A percentile compares a stretch with the other conserved stretches of the same genome.
phyloP scores from a whole-genome alignment of 1,140 invertebrate genomes.

The Zeugodacus cucurbitae region DNA sequence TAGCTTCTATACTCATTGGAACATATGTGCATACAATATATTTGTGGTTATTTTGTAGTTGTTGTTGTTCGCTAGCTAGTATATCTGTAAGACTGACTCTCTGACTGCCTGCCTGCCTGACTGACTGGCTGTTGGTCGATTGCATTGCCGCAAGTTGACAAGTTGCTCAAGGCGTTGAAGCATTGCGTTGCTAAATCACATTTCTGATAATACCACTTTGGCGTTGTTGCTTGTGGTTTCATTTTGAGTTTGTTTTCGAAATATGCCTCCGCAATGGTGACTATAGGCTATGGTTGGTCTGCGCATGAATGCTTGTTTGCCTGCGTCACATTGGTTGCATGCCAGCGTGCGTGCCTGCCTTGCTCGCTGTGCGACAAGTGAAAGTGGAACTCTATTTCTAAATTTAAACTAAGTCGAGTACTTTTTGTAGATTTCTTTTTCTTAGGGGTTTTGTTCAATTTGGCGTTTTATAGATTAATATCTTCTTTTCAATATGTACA shows the following conservation, averaged over 20 bases:
- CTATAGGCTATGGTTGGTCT: background rate
- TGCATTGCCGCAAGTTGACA: background rate
- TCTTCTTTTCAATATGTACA: background rate
- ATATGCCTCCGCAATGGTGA: background rate
- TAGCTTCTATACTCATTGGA: background rate
- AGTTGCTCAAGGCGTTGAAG: slow-evolving; percentile 6
- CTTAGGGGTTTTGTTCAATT: background rate
- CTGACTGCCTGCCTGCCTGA: background rate
- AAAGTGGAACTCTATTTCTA: slow-evolving; percentile 35
- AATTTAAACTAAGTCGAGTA: background rate
- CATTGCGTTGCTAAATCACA: slow-evolving; percentile 14
- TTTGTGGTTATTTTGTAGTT: background rate
- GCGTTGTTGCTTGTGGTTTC: background rate
- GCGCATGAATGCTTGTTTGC: slow-evolving; percentile 8
- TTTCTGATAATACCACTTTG: background rate
- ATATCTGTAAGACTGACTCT: background rate
- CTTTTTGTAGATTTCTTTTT: background rate
- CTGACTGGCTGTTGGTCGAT: background rate
- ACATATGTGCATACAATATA: background rate
- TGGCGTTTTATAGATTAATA: background rate
- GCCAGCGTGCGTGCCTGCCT: background rate
- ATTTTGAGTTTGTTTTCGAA: background rate
- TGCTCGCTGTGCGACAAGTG: slow-evolving; percentile 1
- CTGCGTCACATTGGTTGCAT: background rate
- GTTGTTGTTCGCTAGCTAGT: background rate